Conservation (phyloP, 92 coral and sea anemone genomes). For the Phenganax marumi region DNA sequence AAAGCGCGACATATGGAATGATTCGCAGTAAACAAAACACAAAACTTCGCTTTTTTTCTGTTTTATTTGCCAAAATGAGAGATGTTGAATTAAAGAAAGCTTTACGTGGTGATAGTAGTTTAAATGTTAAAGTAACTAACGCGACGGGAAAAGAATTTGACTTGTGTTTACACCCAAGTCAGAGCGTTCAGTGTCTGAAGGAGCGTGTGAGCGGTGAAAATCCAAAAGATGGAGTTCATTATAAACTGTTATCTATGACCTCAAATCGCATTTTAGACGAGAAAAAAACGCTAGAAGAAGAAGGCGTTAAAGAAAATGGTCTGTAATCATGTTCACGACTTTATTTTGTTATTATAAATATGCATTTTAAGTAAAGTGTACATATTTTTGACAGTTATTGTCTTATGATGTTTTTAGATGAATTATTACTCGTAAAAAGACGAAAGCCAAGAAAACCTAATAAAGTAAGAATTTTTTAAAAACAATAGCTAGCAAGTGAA, state of each 20-base stretch:
- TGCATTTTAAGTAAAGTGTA: background rate
- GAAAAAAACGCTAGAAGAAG: conserved; percentile 85
- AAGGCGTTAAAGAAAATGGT: conserved; percentile 89
- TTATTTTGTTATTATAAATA: background rate
- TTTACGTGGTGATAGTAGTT: conserved; percentile 69
- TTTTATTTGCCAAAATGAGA: conserved; percentile 70
- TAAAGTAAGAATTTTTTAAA: background rate
- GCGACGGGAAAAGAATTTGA: conserved; percentile 77
- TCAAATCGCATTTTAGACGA: conserved; percentile 72
- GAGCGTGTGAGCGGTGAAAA: conserved; percentile 84
- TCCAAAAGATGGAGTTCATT: conserved; percentile 79
- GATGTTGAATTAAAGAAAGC: conserved; percentile 96
- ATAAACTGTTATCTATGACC: conserved; percentile 78
- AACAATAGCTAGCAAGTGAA: too few relatives aligned
- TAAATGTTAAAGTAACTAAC: conserved; percentile 70
- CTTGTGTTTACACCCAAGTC: conserved; percentile 39
- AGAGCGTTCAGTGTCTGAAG: conserved; percentile 46
- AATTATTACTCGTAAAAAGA: conserved; percentile 29
- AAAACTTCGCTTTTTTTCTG: background rate
- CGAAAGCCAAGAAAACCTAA: conserved; percentile 32
- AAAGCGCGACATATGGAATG: conserved; percentile 39
- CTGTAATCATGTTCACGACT: background rate
- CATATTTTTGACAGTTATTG: background rate
- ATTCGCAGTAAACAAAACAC: conserved; percentile 24
- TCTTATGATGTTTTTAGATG: background rate